Base-by-base conservation (phyloP, 1,140 invertebrate genomes). In the Charaxes varanes region DNA sequence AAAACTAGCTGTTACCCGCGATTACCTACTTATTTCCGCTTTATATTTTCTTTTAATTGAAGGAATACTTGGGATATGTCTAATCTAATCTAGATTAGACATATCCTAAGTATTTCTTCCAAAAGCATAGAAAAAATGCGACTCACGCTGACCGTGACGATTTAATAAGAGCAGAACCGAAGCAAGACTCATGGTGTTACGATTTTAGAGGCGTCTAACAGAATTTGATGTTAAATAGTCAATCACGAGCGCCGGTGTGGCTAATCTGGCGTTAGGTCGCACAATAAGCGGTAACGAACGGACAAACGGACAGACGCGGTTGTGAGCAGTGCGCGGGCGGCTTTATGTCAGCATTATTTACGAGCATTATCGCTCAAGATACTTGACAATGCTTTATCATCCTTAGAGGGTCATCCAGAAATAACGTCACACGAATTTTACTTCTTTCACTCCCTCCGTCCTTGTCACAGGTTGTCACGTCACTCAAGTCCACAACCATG, bases 231-330 rank as follows among this genome's bases (percentile, higher is more conserved):
- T 63, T 74, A 77, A 82, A 80, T 80, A 82, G 76, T 80, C 73
- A 77, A 82, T 80, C 76, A 80, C 62, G 72, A 70, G 61, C 52
- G 56, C 35, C 62, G 58, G 61, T 68, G 67, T 73, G 67, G 78
- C 69, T 77, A 77, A 82, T 82, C 73, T 67, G 56, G 69, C 64
- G 71, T 77, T 72, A 65, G 74, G 55, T 48, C 41, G 43, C 59
- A 82, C 78, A 83, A 83, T 83, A 53, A n/a, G 73, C 56, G 62
- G 69, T 83, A 83, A 83, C 78, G 78, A 83, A 80, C 73, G 71
- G 52, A 77, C 74, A 58, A 58, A 72, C 77, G 60, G 66, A 77
- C 74, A 64, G 67, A 61, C 66, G 61, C 63, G 65, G 57, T 76
- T 79, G 79, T 77, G 73, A 79, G 78, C 62, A 55, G 65, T 65